These are phyloP conservation scores for Albula glossodonta DNA, from an alignment of 2,113 vertebrate genomes.

Conservation along the genomic window DNA sequence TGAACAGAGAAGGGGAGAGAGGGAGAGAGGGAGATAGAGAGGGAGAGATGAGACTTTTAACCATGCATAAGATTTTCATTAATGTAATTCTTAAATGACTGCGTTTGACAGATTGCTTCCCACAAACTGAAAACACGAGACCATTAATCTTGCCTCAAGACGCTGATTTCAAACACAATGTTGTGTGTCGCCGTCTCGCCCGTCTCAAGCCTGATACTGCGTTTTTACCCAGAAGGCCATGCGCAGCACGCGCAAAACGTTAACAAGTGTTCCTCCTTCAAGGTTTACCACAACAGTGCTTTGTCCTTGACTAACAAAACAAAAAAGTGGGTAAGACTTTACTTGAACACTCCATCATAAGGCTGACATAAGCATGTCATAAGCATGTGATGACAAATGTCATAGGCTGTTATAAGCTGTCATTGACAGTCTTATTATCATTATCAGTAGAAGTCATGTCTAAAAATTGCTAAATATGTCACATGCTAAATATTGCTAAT, in stretches of 20 bases:
- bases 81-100: conserved; percentile 52
- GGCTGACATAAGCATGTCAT: too few species aligned
- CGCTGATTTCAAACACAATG: conserved; percentile 50
- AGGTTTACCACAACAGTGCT: conserved; percentile 26
- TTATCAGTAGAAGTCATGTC: too few species aligned
- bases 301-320: neutral
- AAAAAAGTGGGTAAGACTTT: neutral
- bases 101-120: conserved; percentile 56
- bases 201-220: conserved; percentile 5
- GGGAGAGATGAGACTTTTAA: conserved; percentile 50
- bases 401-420: too few species aligned
- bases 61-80: conserved; percentile 54
- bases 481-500: too few species aligned
- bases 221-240: conserved; percentile 18
- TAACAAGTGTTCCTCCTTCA: conserved; percentile 35
- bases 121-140: conserved; percentile 37
- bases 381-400: too few species aligned
- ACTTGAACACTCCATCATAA: too few species aligned
- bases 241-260: conserved; percentile 17
- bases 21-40: neutral
- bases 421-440: too few species aligned
- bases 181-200: conserved; percentile 45
- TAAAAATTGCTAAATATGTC: too few species aligned
- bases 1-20: neutral
- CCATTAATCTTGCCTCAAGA: conserved; percentile 58